phyloP scores from a whole-genome alignment of 1,140 invertebrate species.

The Xylocopa sonorina region DNA sequence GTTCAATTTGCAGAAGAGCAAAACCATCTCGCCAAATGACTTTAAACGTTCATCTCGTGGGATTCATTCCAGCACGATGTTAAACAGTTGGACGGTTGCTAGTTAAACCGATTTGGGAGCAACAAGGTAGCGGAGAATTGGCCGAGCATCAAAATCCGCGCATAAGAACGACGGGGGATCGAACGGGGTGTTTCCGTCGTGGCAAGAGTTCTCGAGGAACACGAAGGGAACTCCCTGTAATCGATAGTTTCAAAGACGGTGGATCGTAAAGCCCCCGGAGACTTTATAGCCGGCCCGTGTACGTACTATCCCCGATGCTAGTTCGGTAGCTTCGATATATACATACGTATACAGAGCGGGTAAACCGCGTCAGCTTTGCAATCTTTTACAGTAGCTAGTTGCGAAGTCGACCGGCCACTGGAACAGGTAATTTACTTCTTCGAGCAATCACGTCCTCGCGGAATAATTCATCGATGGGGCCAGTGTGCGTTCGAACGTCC shows the following conservation, averaged over 20 bases:
- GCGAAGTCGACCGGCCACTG: slow-evolving; percentile 41
- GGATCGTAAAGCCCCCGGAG: slow-evolving; percentile 49
- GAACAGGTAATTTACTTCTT: slow-evolving; percentile 63
- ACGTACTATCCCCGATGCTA: slow-evolving; percentile 31
- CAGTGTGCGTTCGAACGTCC: not conserved
- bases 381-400: slow-evolving; percentile 61
- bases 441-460: slow-evolving; percentile 55
- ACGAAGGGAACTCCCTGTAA: slow-evolving; percentile 46
- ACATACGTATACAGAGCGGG: not conserved
- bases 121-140: not conserved
- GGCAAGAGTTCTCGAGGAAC: slow-evolving; percentile 16
- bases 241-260: slow-evolving; percentile 61
- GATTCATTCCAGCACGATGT: not conserved
- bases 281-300: slow-evolving; percentile 55
- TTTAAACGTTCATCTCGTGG: not conserved
- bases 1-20: no score
- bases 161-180: slow-evolving; percentile 3
- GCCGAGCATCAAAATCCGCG: slow-evolving; percentile 19
- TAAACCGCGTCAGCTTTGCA: slow-evolving; percentile 53
- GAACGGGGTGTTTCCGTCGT: not conserved
- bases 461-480: slow-evolving; percentile 53
- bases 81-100: not conserved
- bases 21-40: no score
- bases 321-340: slow-evolving; percentile 24
- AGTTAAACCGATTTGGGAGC: slow-evolving; percentile 4